Conservation (phyloP, 2,797 vertebrate genomes). For the Rhyacichthys aspro region DNA sequence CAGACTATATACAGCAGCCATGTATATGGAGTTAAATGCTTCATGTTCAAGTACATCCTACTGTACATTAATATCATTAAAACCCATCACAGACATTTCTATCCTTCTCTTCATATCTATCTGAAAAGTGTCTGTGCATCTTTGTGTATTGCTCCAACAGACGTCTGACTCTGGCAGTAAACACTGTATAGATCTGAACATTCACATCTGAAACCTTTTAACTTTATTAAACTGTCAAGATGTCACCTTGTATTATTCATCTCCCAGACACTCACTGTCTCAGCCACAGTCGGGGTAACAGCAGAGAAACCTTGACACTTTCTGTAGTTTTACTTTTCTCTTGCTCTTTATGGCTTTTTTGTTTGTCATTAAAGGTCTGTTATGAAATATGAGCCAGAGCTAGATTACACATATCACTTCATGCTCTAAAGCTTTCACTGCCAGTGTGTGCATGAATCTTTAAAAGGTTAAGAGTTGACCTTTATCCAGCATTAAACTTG, state of each 20-base stretch:
- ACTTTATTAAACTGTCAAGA: conserved; percentile 17
- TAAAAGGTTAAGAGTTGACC: conserved; percentile 15
- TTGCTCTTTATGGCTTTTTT: too few relatives aligned
- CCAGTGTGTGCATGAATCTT: conserved; percentile 2
- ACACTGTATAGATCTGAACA: background rate
- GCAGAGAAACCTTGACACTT: conserved; percentile 43
- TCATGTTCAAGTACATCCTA: background rate
- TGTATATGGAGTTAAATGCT: background rate
- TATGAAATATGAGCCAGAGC: too few relatives aligned
- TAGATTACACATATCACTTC: background rate
- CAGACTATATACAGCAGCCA: too few relatives aligned
- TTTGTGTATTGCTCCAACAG: conserved; percentile 18
- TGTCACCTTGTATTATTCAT: too few relatives aligned
- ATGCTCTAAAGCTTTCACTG: background rate
- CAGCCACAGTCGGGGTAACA: background rate
- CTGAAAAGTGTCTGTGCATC: background rate
- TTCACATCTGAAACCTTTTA: conserved; percentile 36
- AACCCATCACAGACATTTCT: too few relatives aligned
- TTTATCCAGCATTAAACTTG: conserved; percentile 14
- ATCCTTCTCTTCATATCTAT: background rate
- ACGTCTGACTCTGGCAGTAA: conserved; percentile 14
- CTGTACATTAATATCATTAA: too few relatives aligned
- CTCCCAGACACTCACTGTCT: too few relatives aligned
- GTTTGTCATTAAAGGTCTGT: too few relatives aligned
- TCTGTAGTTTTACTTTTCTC: conserved; percentile 20